Evolutionary conservation across 2,113 vertebrate genomes (phyloP).

Genomic region (Ctenomys sociabilis): DNA sequence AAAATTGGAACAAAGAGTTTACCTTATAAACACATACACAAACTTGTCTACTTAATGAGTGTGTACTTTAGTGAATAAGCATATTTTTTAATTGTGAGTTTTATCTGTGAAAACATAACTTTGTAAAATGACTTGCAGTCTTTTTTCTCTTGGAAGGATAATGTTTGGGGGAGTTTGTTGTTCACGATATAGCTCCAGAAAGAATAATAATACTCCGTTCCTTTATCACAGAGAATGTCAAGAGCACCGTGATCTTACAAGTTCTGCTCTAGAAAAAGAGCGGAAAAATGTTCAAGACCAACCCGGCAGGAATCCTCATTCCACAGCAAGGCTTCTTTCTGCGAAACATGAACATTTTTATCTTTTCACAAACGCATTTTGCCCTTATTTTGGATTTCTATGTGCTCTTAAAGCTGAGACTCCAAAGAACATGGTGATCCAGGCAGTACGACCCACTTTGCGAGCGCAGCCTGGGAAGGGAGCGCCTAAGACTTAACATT

Average conservation of each 20-base stretch:
- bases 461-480: not conserved
- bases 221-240: slow-evolving; percentile 14
- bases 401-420: not conserved
- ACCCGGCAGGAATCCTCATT: not conserved
- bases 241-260: not conserved
- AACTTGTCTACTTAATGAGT: slow-evolving; percentile 7
- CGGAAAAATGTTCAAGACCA: not conserved
- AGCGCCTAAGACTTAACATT: not conserved
- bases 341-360: not conserved
- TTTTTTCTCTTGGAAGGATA: not conserved
- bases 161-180: not conserved
- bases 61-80: not conserved
- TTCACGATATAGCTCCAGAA: not conserved
- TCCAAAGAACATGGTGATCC: not conserved
- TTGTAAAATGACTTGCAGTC: not conserved
- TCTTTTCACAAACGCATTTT: not conserved
- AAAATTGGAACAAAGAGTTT: not conserved
- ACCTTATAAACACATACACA: not conserved
- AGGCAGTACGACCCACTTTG: not conserved
- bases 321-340: not conserved
- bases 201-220: not conserved
- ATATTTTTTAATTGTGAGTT: not conserved
- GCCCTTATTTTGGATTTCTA: slow-evolving; percentile 18
- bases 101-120: slow-evolving; percentile 19
- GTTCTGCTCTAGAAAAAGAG: not conserved